Base-by-base conservation (phyloP, 2,888 invertebrate genomes). In the Drosophila hamatofila region DNA sequence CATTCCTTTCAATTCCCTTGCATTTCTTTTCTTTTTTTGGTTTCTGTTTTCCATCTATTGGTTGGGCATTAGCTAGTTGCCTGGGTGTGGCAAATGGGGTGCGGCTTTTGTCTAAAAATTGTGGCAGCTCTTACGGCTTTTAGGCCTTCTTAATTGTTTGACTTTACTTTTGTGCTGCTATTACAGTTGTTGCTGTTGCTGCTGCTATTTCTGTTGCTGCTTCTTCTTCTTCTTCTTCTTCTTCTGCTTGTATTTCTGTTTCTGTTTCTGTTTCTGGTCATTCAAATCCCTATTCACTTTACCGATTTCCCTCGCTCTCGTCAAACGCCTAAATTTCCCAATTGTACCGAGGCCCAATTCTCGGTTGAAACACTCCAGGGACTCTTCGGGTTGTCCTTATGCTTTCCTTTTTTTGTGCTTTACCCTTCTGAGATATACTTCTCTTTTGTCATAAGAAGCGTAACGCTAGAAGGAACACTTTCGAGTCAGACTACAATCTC, bases 81-180 rank as follows among this genome's bases (percentile, higher is more conserved):
- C 51, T 54, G 67, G 78, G 69, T 48, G 63, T 78, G 72, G 54
- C 65, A 21, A 44, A 70, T 37, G 63, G 64, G 62, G 67, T 49
- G 71, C 56, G 77, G 65, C 70, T 58, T 51, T 60, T 57, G 68
- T 62, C 63, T 65, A 44, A 73, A 61, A 56, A 60, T 52, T 56
- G 65, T 39, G 75, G 39, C 62, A 58, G 62, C 83, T 83, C 73
- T 72, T 60, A 65, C 63, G 83, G 80, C 86, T 88, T 83, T 86
- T 88, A 73, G 83, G 68, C 71, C 60, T 33, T 70, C 87, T 75
- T 88, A 83, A 83, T 83, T 83, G 83, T 75, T 88, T 78, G 81
- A 65, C 80, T 72, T 88, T 69, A 69, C 71, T 84, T 84, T 67
- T 48, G 60, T 55, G 37, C 49, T 33, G 16, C 44, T 44, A 30